Evolutionary conservation across 2,888 invertebrate species (phyloP), one percentile per base, ranked within the genome.

Genomic region (Teinopalpus imperialis): DNA sequence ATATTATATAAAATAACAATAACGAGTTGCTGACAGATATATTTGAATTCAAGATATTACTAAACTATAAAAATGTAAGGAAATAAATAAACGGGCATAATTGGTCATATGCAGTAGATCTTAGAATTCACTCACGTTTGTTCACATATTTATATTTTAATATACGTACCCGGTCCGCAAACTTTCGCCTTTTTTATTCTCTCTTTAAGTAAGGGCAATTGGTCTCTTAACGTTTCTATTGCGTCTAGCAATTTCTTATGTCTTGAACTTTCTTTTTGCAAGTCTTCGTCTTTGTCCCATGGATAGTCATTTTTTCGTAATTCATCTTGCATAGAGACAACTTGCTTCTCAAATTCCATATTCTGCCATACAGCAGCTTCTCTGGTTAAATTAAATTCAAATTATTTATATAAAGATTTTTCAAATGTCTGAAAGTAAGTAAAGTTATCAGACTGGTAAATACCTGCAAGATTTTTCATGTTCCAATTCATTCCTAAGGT

Each of bases 331-430:
- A 86, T 67, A 3, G 66, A 64, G 24, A 78, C 69, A 34, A 89
- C 85, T 57, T 86, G 81, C 57, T 86, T 89, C 55, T 89, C 88
- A 13, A 88, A 46, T 51, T 88, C 89, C 0, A 75, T 75, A 52
- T 89, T 89, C 49, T 89, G 87, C 85, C 85, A 87, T 36, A 80
- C 74, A 40, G 87, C 86, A 26, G 86, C 64, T 37, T 89, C 89
- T 67, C 89, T 89, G 45, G n/a, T 12, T 29, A 16, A 9, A 36
- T 2, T 1, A 3, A 24, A 8, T n/a, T n/a, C n/a, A n/a, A n/a
- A n/a, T n/a, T n/a, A n/a, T n/a, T n/a, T n/a, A n/a, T n/a, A n/a
- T n/a, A n/a, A n/a, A n/a, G n/a, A n/a, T n/a, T n/a, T n/a, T n/a
- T n/a, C n/a, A n/a, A n/a, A n/a, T n/a, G n/a, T n/a, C n/a, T n/a